phyloP scores from a whole-genome alignment of 2,113 vertebrate genomes.

The Eulemur macaco region DNA sequence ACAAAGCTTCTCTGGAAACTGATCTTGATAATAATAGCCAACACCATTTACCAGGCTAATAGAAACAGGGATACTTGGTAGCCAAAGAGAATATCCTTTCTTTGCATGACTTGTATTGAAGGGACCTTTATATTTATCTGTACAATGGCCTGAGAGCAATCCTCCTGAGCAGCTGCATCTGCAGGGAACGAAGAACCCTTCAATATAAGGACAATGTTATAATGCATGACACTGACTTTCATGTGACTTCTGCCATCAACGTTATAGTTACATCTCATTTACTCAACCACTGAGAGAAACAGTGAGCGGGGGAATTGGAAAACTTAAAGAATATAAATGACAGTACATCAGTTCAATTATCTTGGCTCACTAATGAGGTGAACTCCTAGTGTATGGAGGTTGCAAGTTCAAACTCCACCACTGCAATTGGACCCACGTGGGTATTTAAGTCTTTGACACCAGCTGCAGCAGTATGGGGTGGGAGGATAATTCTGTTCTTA shows the following conservation, averaged over 20 bases:
- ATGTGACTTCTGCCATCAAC: slow-evolving; percentile 63
- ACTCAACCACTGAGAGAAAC: slow-evolving; percentile 72
- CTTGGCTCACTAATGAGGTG: slow-evolving; percentile 82
- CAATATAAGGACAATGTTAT: background rate
- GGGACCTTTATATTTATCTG: background rate
- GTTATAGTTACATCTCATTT: slow-evolving; percentile 62
- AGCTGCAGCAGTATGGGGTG: slow-evolving; percentile 78
- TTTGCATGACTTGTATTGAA: background rate
- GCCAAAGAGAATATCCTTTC: background rate
- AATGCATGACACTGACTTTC: slow-evolving; percentile 63
- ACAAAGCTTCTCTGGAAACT: slow-evolving; percentile 18
- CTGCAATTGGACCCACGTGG: slow-evolving; percentile 80
- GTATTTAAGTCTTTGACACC: slow-evolving; percentile 79
- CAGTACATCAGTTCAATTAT: slow-evolving; percentile 82
- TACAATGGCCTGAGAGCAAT: background rate
- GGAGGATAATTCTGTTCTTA: slow-evolving; percentile 80
- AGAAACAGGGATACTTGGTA: background rate
- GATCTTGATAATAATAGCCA: background rate
- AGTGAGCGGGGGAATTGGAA: slow-evolving; percentile 71
- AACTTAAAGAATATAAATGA: slow-evolving; percentile 82
- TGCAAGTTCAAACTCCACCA: slow-evolving; percentile 80
- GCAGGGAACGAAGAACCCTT: background rate
- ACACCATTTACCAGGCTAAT: background rate
- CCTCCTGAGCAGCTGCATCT: background rate
- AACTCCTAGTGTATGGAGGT: slow-evolving; percentile 79